phyloP scores from a whole-genome alignment of 2,888 invertebrate genomes.

The Cephus runcator region DNA sequence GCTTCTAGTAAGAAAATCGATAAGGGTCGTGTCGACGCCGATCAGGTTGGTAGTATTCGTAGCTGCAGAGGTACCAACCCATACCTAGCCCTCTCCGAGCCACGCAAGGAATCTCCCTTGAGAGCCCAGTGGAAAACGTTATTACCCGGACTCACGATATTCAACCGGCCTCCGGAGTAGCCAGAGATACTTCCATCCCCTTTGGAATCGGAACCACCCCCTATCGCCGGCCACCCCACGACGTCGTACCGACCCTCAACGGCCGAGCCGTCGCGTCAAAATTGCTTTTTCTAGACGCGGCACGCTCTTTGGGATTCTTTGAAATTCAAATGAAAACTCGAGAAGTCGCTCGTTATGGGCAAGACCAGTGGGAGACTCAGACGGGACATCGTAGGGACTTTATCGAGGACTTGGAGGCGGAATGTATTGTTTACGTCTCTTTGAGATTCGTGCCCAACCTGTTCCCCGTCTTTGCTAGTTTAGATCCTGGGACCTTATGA shows the following conservation, averaged over 20 bases:
- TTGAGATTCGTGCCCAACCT: background rate
- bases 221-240: background rate
- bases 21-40: background rate
- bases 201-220: background rate
- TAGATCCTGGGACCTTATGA: background rate
- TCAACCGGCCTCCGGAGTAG: background rate
- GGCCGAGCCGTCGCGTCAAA: background rate
- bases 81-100: background rate
- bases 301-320: background rate
- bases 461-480: background rate
- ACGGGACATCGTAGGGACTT: background rate
- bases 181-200: background rate
- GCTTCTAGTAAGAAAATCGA: background rate
- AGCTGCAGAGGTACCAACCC: background rate
- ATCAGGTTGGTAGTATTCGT: background rate
- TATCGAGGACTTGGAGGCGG: background rate
- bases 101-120: background rate
- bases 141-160: background rate
- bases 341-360: background rate
- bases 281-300: background rate
- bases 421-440: background rate
- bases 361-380: background rate
- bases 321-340: constrained; percentile 3
- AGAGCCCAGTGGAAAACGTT: background rate
- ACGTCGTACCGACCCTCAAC: background rate